Base-by-base conservation (phyloP, 2,888 invertebrate genomes). In the Zygaena filipendulae region DNA sequence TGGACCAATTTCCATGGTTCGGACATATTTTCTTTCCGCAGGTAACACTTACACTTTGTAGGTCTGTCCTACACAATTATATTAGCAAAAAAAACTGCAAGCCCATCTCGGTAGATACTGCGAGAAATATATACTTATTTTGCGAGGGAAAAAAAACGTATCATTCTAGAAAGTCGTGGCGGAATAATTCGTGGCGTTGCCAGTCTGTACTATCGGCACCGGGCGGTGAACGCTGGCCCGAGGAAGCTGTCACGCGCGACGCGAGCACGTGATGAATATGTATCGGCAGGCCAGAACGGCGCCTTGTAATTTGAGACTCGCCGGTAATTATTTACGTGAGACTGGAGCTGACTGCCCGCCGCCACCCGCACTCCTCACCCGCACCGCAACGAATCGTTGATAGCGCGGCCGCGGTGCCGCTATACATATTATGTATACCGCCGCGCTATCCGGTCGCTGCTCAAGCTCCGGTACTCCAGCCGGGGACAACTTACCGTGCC, bases 281-380 rank as follows among this genome's bases (percentile, higher is more conserved):
- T 70, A 75, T 71, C 71, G 72, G 71, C 68, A 64, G 67, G 59
- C 62, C 41, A 52, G 47, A 45, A 58, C 72, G 71, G 71, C 74
- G 70, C 72, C 77, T 75, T 75, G 75, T 79, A 79, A 79, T 79
- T 72, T 75, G 71, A 74, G 52, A 61, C 61, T 66, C 61, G 68
- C 70, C 69, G 68, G 71, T 75, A 75, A 79, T 75, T 79, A 75
- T 79, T 75, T 75, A 77, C 75, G 75, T 75, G 74, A 75, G 77
- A 77, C 69, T 70, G 71, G 63, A 47, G 54, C 54, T 47, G 42
- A n/a, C n/a, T n/a, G n/a, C n/a, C n/a, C n/a, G 39, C 48, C 49
- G 42, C 45, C 43, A 46, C 45, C 47, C 43, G 39, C 39, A 40
- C 44, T 47, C 41, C 40, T 33, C 40, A 23, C 35, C 45, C 26